These are phyloP conservation scores for Coregonus ussuriensis DNA, from an alignment of 2,797 vertebrate genomes.

Conservation along the genomic window DNA sequence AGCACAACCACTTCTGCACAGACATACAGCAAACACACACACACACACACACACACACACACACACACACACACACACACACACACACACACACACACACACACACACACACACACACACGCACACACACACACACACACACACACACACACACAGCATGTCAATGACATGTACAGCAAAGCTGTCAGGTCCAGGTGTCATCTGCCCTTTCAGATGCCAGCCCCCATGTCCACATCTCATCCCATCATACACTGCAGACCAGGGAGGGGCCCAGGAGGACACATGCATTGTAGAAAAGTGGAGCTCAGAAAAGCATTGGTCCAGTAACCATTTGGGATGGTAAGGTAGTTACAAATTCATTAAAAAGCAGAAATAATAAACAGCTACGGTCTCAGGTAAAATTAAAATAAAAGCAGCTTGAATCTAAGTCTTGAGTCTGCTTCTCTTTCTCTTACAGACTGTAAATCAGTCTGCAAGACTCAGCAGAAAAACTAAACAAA, in stretches of 20 bases:
- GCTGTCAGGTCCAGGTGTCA: slow-evolving; percentile 20
- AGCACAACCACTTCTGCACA: too few species aligned
- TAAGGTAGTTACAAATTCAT: background rate
- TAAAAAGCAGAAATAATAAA: background rate
- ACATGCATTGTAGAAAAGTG: too few species aligned
- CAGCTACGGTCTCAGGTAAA: slow-evolving; percentile 36
- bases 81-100: too few species aligned
- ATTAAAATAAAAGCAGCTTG: slow-evolving; percentile 49
- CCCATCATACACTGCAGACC: slow-evolving; percentile 15
- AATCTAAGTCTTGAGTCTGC: too few species aligned
- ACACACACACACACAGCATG: too few species aligned
- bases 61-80: too few species aligned
- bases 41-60: too few species aligned
- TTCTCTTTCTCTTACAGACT: background rate
- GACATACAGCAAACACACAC: background rate
- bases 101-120: too few species aligned
- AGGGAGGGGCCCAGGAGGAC: slow-evolving; percentile 20
- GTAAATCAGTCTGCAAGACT: background rate
- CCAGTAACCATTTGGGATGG: too few species aligned
- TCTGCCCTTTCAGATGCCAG: too few species aligned
- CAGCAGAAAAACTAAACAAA: background rate
- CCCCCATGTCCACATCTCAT: slow-evolving; percentile 7
- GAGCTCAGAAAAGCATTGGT: slow-evolving; percentile 2
- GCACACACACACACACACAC: too few species aligned
- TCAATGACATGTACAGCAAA: background rate